phyloP scores from a whole-genome alignment of 2,113 vertebrate species.

The Podilymbus podiceps region DNA sequence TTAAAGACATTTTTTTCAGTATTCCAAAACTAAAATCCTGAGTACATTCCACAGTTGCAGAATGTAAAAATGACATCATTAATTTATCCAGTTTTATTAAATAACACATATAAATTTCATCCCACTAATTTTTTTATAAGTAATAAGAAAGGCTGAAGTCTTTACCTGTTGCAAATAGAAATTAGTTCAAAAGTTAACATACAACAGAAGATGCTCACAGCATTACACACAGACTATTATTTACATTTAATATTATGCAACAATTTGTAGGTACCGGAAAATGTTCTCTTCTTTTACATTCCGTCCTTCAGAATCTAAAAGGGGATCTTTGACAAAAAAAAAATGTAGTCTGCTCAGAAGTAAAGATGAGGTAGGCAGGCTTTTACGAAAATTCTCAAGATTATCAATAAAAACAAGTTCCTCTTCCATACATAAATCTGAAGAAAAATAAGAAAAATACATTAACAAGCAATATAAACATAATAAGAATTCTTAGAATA shows the following conservation, averaged over 20 bases:
- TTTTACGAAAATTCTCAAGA: conserved; percentile 32
- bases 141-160: neutral
- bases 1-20: neutral
- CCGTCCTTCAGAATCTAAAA: conserved; percentile 58
- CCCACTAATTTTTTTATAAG: neutral
- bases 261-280: conserved; percentile 64
- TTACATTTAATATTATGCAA: neutral
- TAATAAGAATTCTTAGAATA: neutral
- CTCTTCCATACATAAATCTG: conserved; percentile 71
- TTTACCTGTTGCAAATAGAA: neutral
- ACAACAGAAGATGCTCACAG: neutral
- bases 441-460: neutral
- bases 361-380: conserved; percentile 22
- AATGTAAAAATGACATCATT: neutral
- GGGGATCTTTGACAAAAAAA: conserved; percentile 62
- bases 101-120: neutral
- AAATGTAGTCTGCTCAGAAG: conserved; percentile 60
- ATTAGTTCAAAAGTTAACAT: neutral
- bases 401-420: conserved; percentile 64
- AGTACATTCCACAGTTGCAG: neutral
- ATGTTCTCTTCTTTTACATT: conserved; percentile 36
- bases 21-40: neutral
- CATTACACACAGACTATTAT: neutral
- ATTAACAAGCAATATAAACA: neutral
- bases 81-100: neutral